Conservation (phyloP, 2,113 vertebrate species). For the Phaethornis superciliosus region DNA sequence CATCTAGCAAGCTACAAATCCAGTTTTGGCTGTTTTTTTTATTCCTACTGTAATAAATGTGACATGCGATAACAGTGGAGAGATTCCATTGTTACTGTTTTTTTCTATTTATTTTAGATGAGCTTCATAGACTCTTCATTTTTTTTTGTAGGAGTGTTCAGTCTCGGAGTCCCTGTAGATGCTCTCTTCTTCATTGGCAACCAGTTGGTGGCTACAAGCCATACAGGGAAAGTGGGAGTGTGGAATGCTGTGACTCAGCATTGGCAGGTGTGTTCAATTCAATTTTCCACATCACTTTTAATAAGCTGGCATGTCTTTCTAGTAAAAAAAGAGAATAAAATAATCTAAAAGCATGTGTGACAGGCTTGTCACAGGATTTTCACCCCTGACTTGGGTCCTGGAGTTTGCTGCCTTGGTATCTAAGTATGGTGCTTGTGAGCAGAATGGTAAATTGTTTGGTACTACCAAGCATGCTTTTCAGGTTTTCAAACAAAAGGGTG, state of each 20-base stretch:
- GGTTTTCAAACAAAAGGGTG: not conserved
- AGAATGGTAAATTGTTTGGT: not conserved
- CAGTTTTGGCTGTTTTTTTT: not conserved
- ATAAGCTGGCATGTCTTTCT: not conserved
- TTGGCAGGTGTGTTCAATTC: slow-evolving; percentile 87
- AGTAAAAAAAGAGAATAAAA: not conserved
- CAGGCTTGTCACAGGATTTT: not conserved
- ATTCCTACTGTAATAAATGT: not conserved
- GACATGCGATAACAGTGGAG: not conserved
- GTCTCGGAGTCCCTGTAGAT: slow-evolving; percentile 95
- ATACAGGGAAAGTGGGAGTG: slow-evolving; percentile 96
- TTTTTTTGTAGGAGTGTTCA: slow-evolving; percentile 87
- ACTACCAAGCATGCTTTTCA: not conserved
- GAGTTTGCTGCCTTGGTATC: not conserved
- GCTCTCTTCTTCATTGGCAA: slow-evolving; percentile 97
- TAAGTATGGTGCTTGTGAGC: not conserved
- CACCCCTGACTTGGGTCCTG: not conserved
- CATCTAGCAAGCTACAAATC: not conserved
- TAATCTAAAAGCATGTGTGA: not conserved
- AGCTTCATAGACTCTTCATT: slow-evolving; percentile 4
- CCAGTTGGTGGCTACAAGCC: slow-evolving; percentile 96
- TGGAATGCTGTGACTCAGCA: slow-evolving; percentile 99
- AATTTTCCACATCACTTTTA: not conserved
- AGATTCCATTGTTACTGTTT: not conserved
- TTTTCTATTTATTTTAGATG: slow-evolving; percentile 12